Evolutionary conservation across 1,140 invertebrate species (phyloP), one percentile per base, ranked within the genome.

Genomic region (Drosophila sechellia): DNA sequence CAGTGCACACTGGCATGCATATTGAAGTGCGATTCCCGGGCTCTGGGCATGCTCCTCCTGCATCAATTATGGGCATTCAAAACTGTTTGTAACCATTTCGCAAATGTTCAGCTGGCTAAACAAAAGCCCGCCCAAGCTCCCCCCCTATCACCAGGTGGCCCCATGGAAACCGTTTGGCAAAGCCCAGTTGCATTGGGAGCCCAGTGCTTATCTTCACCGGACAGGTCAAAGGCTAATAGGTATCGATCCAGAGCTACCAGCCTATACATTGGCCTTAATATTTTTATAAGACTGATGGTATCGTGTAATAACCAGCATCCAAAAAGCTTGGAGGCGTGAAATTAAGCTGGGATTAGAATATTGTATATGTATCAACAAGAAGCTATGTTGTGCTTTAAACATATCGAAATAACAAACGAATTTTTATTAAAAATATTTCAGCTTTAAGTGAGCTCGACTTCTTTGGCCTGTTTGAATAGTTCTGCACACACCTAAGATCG

Each of bases 51-150:
- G 31, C 17, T 17, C 56, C 46, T 34, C 25, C 10, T 46, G 25
- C 49, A 34, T 70, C 66, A 79, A 66, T 68, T 61, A 69, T 49
- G 31, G 34, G 13, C 25, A 45, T 39, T 12, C 17, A 13, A 54
- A 68, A 54, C 31, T 46, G 49, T 69, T 69, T 68, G 17, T 12
- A 63, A 39, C 25, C 15, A 61, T 61, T 61, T 57, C 42, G 13
- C 34, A 42, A 61, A 40, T 61, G 58, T 20, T 61, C 37, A 31
- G 13, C 54, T 15, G 37, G 15, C 22, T 11, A 65, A 65, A 65
- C 63, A 65, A 64, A 64, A 39, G n/a, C 54, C n/a, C 0, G 22
- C 5, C 31, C 34, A 6, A 15, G 8, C 17, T 17, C 8, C 20
- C 20, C 2, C 40, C 40, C 17, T n/a, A 48, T 34, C 13, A 50